Conservation (phyloP, 2,888 invertebrate species). For the Suillia variegata region DNA sequence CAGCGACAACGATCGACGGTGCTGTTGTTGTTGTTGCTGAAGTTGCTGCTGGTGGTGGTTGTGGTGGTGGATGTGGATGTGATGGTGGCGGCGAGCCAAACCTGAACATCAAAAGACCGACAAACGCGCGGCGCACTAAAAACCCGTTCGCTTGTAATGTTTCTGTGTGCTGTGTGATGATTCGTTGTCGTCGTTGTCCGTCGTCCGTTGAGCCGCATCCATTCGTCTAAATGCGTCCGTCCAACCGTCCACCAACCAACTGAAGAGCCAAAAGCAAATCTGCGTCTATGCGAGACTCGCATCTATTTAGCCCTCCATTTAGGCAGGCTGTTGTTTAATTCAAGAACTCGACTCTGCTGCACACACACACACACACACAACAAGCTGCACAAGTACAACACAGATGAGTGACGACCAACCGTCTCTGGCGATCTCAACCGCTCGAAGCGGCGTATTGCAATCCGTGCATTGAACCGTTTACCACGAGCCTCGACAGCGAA, state of each 20-base stretch:
- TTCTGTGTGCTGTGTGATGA: background rate
- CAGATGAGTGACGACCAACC: too few relatives aligned
- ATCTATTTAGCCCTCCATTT: constrained; percentile 1
- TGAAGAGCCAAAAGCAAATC: background rate
- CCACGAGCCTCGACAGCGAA: constrained; percentile 14
- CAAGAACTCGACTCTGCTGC: background rate
- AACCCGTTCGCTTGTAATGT: constrained; percentile 28
- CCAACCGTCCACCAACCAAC: constrained; percentile 1
- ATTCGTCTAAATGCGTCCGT: background rate
- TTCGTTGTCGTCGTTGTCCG: background rate
- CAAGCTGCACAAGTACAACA: background rate
- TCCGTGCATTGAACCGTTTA: constrained; percentile 20
- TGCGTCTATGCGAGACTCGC: background rate
- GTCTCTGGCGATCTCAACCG: constrained; percentile 20
- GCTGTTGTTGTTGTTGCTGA: too few relatives aligned
- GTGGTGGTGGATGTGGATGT: constrained; percentile 9
- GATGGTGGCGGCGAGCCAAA: background rate
- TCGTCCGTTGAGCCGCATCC: background rate
- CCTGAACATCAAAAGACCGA: constrained; percentile 33
- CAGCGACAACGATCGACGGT: too few relatives aligned
- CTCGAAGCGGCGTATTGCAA: constrained; percentile 10
- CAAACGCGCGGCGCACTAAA: constrained; percentile 49
- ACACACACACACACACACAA: too few relatives aligned
- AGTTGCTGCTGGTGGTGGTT: constrained; percentile 30
- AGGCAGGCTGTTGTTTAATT: background rate